Percentiles rank a stretch among this genome's conserved stretches.
These are phyloP conservation scores for Probaryconus sp. DNA, from an alignment of 1,140 invertebrate genomes.

Conservation along the genomic window DNA sequence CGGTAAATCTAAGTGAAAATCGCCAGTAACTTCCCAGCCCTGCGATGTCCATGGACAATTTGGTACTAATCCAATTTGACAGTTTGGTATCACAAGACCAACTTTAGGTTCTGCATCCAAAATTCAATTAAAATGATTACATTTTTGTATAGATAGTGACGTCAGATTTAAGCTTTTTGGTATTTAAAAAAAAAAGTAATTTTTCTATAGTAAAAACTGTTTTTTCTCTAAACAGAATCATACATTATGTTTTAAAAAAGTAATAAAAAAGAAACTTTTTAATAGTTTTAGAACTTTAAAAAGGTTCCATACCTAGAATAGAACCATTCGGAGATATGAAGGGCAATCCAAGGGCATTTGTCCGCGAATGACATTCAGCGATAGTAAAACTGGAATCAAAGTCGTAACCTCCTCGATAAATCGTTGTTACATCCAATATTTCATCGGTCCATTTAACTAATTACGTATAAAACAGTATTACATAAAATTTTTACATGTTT, in stretches of 20 bases:
- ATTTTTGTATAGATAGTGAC: too few relatives aligned
- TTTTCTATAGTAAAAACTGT: too few relatives aligned
- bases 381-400: constrained; percentile 30
- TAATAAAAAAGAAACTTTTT: neutral
- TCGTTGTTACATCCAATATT: constrained; percentile 41
- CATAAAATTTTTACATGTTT: too few relatives aligned
- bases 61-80: constrained; percentile 48
- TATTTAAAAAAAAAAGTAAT: too few relatives aligned
- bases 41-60: constrained; percentile 47
- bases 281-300: neutral
- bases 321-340: constrained; percentile 46
- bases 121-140: too few relatives aligned
- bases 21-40: constrained; percentile 42
- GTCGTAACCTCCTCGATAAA: constrained; percentile 44
- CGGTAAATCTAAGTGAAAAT: constrained; percentile 30
- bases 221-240: too few relatives aligned
- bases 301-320: constrained; percentile 21
- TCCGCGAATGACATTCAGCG: constrained; percentile 46
- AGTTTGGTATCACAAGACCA: constrained; percentile 33
- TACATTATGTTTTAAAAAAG: neutral
- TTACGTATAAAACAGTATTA: neutral
- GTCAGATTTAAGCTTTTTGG: too few relatives aligned
- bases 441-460: neutral
- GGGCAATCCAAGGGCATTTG: constrained; percentile 49
- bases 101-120: constrained; percentile 40